Evolutionary conservation across 2,797 vertebrate genomes (phyloP).

Genomic region (Hypotaenidia okinawae): DNA sequence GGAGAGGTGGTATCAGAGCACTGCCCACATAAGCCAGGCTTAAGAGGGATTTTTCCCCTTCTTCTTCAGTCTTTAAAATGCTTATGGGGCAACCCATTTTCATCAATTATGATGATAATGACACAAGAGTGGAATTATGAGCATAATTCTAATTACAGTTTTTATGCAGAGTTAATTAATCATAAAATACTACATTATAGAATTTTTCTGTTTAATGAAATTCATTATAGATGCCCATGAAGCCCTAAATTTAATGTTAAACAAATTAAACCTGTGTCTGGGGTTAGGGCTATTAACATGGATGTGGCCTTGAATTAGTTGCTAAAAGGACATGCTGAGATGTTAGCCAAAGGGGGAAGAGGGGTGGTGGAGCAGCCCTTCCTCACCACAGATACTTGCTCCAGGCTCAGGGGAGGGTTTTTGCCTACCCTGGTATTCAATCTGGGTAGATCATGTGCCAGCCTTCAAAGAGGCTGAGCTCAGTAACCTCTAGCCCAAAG

Average conservation of each 20-base stretch:
- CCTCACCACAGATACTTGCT: not conserved
- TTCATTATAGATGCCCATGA: conserved; percentile 59
- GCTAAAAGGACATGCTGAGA: not conserved
- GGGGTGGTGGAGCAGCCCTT: not conserved
- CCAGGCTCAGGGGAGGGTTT: not conserved
- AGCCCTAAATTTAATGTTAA: conserved; percentile 64
- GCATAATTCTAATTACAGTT: conserved; percentile 74
- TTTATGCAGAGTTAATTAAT: conserved; percentile 77
- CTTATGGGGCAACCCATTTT: conserved; percentile 59
- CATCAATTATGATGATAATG: conserved; percentile 70
- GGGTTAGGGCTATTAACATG: conserved; percentile 30
- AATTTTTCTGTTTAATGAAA: conserved; percentile 71
- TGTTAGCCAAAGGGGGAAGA: not conserved
- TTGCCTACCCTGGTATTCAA: not conserved
- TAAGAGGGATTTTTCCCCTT: not conserved
- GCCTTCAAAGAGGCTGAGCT: not conserved
- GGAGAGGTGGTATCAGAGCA: not conserved
- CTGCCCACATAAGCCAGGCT: not conserved
- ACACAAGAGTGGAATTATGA: conserved; percentile 66
- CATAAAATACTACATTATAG: conserved; percentile 68
- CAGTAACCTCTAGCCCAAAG: not conserved
- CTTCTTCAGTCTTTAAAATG: conserved; percentile 3
- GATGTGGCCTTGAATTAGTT: conserved; percentile 19
- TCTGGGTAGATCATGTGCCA: too few species aligned
- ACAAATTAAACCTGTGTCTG: conserved; percentile 61